A percentile compares a stretch with the other conserved stretches of the same genome.
Evolutionary conservation across 2,888 invertebrate species (phyloP).

Genomic region (Phyto melanocephala): DNA sequence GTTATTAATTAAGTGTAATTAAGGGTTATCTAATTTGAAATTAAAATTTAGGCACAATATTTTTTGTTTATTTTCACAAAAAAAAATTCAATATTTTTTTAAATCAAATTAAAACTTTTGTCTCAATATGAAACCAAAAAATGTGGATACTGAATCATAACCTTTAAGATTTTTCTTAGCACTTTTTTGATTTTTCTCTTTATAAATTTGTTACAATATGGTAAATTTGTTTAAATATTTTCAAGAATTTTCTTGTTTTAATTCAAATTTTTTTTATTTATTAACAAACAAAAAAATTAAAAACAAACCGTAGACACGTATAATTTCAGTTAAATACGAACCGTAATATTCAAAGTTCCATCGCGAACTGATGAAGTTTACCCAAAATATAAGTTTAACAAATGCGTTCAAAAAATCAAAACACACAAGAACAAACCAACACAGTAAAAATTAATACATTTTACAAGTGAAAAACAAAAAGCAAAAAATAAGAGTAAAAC

Average conservation of each 20-base stretch:
- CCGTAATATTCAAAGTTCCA: constrained; percentile 78
- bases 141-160: not conserved
- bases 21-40: not conserved
- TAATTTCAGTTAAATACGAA: constrained; percentile 69
- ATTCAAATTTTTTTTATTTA: constrained; percentile 2
- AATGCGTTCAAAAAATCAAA: constrained; percentile 47
- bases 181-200: not conserved
- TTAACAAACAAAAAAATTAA: constrained; percentile 44
- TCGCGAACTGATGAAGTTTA: constrained; percentile 75
- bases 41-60: constrained; percentile 51
- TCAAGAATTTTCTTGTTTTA: not conserved
- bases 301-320: constrained; percentile 43
- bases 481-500: constrained; percentile 1
- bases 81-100: constrained; percentile 57
- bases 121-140: not conserved
- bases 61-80: constrained; percentile 29
- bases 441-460: not conserved
- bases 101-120: not conserved
- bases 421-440: constrained; percentile 38
- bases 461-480: not conserved
- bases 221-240: not conserved
- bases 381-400: constrained; percentile 46
- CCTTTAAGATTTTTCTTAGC: constrained; percentile 55
- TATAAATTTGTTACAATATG: not conserved
- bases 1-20: not conserved